Evolutionary conservation across 2,888 invertebrate species (phyloP), one percentile per base, ranked within the genome.

Genomic region (Rhingia campestris): DNA sequence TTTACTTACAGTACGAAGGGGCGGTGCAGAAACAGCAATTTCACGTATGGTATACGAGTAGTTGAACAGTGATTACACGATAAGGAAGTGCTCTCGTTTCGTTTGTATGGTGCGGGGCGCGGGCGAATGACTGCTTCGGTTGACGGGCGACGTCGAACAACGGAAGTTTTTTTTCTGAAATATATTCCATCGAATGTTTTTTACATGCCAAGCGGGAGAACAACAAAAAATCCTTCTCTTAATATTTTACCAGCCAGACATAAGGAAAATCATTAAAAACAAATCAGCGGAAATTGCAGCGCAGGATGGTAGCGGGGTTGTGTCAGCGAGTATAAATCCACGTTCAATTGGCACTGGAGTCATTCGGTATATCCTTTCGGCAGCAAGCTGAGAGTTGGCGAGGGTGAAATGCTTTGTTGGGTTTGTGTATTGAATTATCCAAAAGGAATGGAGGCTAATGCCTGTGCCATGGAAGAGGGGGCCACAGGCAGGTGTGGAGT

Each of bases 211-310:
- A 49, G 22, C 14, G 22, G 10, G 1, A 37, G 59, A 66, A 39
- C 12, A 61, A 67, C 49, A 49, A 82, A 67, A 77, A 73, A 70
- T 35, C 10, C 39, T 32, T 64, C 6, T 67, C 10, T 53, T 4
- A 22, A 9, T 74, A 39, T 64, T 63, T 59, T 41, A 49, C 64
- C 49, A 67, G 59, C 33, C 73, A 70, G 69, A 77, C 63, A 72
- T 66, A 41, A 64, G 63, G 63, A 77, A 77, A 77, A 82, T 79
- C 84, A 79, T 84, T 84, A 84, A 84, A 84, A 84, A 84, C 84
- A 74, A 84, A 84, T 84, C 84, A 84, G 74, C 79, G 79, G 84
- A 84, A 70, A 77, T 84, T 79, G 70, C 79, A 53, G 70, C n/a
- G 32, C 22, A 22, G 59, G 43, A 10, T 9, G 53, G 4, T 53